Evolutionary conservation across 2,113 vertebrate species (phyloP), one percentile per base, ranked within the genome.

Genomic region (Merops nubicus): DNA sequence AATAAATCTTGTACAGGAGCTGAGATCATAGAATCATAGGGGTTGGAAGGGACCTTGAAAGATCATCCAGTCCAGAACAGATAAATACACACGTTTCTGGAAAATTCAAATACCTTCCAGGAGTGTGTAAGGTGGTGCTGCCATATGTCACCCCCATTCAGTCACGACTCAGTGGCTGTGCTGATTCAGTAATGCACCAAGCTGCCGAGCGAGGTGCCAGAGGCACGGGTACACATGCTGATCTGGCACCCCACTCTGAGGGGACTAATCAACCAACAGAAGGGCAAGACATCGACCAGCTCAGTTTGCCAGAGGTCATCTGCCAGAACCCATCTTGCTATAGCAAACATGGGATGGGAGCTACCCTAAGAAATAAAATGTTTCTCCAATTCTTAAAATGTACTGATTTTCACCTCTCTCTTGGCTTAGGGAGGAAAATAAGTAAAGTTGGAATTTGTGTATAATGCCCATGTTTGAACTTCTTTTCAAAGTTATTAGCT

Each of bases 401-500:
- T 42, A 45, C 21, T 53, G 57, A 42, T 51, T 93, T 88, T 90
- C 60, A 75, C 47, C 12, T 54, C 59, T 73, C 13, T 42, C 68
- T 72, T 64, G 47, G 62, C 63, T 89, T 81, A 72, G 26, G 9
- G 43, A 69, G 12, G 6, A 0, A 48, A 60, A 78, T 84, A 65
- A 53, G 31, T 36, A 60, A 69, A 69, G 63, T 50, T 77, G 33
- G 59, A 95, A 94, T 88, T 65, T 29, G 38, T 42, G 18, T 34
- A 62, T 50, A 80, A 80, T 36, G 33, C 42, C 64, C 42, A 36
- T 77, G 70, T 43, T 83, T 60, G 43, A 89, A 92, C 53, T 57
- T 48, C 62, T 91, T 89, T 91, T 88, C 73, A 86, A 87, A 91
- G 68, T 51, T 78, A 36, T 77, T 80, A 91, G 43, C 80, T 88